Percentiles rank a stretch among this genome's conserved stretches.
Conservation (phyloP, 2,113 vertebrate species). For the Sclerurus mexicanus region DNA sequence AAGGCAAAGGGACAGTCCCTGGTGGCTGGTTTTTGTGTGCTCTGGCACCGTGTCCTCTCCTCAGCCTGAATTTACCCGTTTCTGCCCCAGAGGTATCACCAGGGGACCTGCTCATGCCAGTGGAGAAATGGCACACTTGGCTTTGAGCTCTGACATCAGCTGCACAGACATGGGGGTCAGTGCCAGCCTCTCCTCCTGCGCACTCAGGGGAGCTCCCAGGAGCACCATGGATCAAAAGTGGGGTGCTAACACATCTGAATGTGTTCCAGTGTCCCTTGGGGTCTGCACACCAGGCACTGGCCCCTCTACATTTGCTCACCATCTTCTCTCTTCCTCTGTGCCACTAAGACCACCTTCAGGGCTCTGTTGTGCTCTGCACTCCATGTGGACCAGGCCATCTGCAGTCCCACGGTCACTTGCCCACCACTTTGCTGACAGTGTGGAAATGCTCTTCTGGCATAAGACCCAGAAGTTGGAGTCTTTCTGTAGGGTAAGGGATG, state of each 20-base stretch:
- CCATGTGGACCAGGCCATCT: fast-evolving
- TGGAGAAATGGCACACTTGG: not conserved
- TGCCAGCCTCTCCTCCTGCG: not conserved
- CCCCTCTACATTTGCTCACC: not conserved
- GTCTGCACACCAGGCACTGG: not conserved
- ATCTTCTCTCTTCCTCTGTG: not conserved
- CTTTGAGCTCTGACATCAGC: not conserved
- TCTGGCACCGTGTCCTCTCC: not conserved
- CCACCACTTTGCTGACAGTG: not conserved
- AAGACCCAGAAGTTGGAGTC: not conserved
- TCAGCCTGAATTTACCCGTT: not conserved
- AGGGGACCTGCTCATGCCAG: fast-evolving
- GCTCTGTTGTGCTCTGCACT: not conserved
- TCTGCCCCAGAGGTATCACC: not conserved
- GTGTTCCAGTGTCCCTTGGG: not conserved
- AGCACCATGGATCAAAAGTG: not conserved
- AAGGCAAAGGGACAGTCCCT: not conserved
- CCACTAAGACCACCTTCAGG: not conserved
- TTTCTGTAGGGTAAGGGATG: not conserved
- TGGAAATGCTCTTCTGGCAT: not conserved
- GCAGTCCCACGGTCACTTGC: fast-evolving
- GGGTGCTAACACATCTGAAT: not conserved
- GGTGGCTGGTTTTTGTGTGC: not conserved
- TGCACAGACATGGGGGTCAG: fast-evolving
- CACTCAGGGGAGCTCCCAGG: not conserved